Conservation (phyloP, 2,797 vertebrate genomes). For the Melanotaenia boesemani region DNA sequence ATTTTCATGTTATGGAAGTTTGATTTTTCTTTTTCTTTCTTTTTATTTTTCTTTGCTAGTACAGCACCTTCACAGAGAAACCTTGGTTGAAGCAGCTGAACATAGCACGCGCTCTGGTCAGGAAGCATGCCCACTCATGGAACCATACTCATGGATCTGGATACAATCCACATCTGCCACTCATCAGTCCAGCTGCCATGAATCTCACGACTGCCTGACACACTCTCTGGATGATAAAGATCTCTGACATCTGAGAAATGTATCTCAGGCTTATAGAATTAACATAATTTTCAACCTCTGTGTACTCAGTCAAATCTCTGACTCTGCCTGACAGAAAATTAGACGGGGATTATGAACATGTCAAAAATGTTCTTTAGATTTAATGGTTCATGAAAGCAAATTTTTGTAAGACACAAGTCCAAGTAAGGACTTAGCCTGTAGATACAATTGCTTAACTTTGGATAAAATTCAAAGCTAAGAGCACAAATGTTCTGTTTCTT, state of each 20-base stretch:
- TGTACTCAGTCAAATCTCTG: neutral
- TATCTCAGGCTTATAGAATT: conserved; percentile 17
- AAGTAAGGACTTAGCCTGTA: conserved; percentile 2
- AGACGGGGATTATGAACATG: neutral
- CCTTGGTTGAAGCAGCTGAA: conserved; percentile 82
- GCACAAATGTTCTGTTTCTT: neutral
- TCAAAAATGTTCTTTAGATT: neutral
- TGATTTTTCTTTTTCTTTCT: neutral
- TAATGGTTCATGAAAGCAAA: neutral
- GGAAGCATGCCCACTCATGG: conserved; percentile 65
- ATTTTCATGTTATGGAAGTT: neutral
- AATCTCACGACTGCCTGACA: neutral
- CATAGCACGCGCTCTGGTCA: conserved; percentile 80
- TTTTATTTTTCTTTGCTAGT: conserved; percentile 24
- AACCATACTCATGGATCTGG: conserved; percentile 12
- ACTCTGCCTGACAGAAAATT: neutral
- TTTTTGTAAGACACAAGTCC: conserved; percentile 33
- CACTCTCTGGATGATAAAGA: neutral
- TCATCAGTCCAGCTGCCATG: neutral
- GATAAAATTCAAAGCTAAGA: neutral
- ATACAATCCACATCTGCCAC: neutral
- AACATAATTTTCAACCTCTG: neutral
- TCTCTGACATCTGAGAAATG: conserved; percentile 27
- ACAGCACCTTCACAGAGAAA: conserved; percentile 86
- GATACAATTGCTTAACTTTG: neutral